A percentile compares a stretch with the other conserved stretches of the same genome.
Evolutionary conservation across 2,888 invertebrate genomes (phyloP).

Genomic region (Anoplius nigerrimus): DNA sequence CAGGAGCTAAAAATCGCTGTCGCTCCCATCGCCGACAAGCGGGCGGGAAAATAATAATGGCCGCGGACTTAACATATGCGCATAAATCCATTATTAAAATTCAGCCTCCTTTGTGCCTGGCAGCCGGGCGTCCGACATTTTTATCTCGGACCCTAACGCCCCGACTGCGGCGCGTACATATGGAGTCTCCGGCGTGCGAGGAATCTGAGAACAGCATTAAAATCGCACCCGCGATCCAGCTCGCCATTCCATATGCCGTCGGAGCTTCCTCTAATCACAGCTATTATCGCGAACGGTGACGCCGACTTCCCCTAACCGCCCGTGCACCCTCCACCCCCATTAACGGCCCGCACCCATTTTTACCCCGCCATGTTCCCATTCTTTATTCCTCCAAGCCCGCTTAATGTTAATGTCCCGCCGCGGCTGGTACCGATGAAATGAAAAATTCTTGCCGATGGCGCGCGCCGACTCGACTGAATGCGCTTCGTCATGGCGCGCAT

Average conservation of each 20-base stretch:
- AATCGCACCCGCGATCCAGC: constrained; percentile 33
- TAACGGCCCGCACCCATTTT: constrained; percentile 14
- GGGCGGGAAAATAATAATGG: constrained; percentile 67
- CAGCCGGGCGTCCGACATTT: constrained; percentile 52
- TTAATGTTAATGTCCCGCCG: constrained; percentile 36
- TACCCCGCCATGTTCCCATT: constrained; percentile 40
- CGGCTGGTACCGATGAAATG: constrained; percentile 23
- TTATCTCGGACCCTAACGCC: constrained; percentile 54
- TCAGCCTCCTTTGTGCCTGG: constrained; percentile 61
- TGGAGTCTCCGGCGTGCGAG: constrained; percentile 61
- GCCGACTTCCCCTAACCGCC: constrained; percentile 1
- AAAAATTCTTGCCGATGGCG: constrained; percentile 33
- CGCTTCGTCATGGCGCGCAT: no score
- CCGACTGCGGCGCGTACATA: constrained; percentile 55
- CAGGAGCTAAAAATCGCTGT: no score
- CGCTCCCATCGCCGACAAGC: constrained; percentile 26
- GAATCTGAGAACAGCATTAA: constrained; percentile 55
- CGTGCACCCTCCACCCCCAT: constrained; percentile 27
- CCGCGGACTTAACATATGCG: constrained; percentile 71
- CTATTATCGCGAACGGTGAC: constrained; percentile 50
- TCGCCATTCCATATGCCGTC: constrained; percentile 64
- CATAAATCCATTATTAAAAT: constrained; percentile 75
- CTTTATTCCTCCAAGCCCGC: constrained; percentile 31
- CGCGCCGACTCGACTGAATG: no score
- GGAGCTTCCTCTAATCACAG: constrained; percentile 55